Percentiles rank a stretch among this genome's conserved stretches.
phyloP scores from a whole-genome alignment of 53 echinoderm and acorn worm genomes.

The Patiria pectinifera region DNA sequence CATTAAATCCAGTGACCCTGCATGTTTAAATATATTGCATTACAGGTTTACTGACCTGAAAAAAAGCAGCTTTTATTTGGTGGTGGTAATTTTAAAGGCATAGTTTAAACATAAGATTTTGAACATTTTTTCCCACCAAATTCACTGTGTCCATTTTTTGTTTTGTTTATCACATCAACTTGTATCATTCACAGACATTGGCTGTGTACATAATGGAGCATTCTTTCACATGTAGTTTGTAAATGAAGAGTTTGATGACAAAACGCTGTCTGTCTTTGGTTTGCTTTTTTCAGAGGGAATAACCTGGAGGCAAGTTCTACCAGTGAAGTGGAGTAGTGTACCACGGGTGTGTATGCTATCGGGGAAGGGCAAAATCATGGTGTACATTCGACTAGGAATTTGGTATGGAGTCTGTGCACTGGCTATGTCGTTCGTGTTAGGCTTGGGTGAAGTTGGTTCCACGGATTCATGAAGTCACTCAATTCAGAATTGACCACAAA shows the following conservation, averaged over 20 bases:
- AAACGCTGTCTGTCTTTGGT: background rate
- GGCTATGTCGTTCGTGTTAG: background rate
- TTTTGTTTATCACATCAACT: too few relatives aligned
- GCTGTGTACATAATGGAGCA: background rate
- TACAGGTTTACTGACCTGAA: too few relatives aligned
- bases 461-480: too few relatives aligned
- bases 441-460: background rate
- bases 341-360: background rate
- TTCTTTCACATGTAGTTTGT: background rate
- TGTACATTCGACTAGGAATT: background rate
- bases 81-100: too few relatives aligned
- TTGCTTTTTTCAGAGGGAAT: conserved; percentile 40
- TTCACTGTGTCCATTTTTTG: too few relatives aligned
- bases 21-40: too few relatives aligned
- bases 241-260: background rate
- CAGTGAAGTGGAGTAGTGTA: conserved; percentile 40
- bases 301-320: conserved; percentile 40
- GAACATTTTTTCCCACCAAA: too few relatives aligned
- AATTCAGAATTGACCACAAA: too few relatives aligned
- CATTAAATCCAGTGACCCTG: too few relatives aligned
- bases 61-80: too few relatives aligned
- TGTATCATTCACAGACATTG: too few relatives aligned
- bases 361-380: background rate
- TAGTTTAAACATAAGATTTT: too few relatives aligned
- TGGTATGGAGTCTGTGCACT: background rate